Conservation (phyloP, 2,888 invertebrate species). For the Mactromeris polynyma region DNA sequence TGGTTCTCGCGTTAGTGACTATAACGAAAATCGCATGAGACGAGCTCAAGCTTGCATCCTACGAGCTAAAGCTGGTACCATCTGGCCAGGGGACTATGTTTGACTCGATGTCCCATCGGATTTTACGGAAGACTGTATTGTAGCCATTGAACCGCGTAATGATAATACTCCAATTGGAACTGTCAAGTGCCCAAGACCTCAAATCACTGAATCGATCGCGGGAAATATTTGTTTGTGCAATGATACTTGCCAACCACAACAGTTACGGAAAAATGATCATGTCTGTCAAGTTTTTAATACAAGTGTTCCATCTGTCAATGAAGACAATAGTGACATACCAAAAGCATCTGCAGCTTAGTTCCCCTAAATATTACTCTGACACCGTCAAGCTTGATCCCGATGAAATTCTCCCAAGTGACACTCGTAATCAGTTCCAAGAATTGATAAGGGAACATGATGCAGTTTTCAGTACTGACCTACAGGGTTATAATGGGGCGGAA, state of each 20-base stretch:
- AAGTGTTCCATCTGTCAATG: background rate
- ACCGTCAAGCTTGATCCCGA: constrained; percentile 47
- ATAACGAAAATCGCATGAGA: background rate
- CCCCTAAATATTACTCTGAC: constrained; percentile 22
- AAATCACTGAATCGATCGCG: constrained; percentile 38
- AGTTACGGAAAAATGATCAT: constrained; percentile 47
- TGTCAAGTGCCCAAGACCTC: constrained; percentile 17
- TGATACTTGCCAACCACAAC: constrained; percentile 46
- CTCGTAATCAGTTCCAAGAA: constrained; percentile 28
- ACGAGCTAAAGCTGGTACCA: background rate
- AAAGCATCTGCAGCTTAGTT: background rate
- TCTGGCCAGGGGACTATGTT: constrained; percentile 40
- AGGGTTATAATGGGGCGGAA: constrained; percentile 69
- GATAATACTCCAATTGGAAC: background rate
- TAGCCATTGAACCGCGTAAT: background rate
- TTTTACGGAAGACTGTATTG: too few relatives aligned
- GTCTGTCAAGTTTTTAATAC: constrained; percentile 54
- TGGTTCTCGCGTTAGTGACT: background rate
- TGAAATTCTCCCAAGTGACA: constrained; percentile 22
- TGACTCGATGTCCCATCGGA: constrained; percentile 4
- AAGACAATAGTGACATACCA: background rate
- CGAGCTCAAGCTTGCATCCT: background rate
- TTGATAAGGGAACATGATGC: constrained; percentile 48
- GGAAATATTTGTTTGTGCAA: constrained; percentile 59
- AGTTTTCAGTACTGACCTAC: constrained; percentile 65